Percentiles rank a stretch among this genome's conserved stretches.
Evolutionary conservation across 2,797 vertebrate genomes (phyloP).

Genomic region (Helicolenus hilgendorfi): DNA sequence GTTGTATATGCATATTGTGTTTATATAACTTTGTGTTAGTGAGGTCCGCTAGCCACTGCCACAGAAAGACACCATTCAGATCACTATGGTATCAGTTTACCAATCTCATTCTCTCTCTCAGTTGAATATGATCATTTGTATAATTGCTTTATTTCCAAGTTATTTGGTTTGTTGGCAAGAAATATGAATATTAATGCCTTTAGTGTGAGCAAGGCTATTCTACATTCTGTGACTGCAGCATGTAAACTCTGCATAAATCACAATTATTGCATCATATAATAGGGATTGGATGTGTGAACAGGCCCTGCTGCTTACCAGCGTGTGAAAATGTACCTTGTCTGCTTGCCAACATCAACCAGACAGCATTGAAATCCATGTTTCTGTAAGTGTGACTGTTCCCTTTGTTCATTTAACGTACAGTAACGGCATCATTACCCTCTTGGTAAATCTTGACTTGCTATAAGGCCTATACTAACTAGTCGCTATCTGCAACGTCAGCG

Average conservation of each 20-base stretch:
- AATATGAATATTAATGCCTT: neutral
- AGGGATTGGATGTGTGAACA: slow-evolving; percentile 24
- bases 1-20: neutral
- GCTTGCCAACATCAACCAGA: slow-evolving; percentile 14
- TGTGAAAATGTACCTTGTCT: slow-evolving; percentile 53
- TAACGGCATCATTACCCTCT: neutral
- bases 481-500: slow-evolving; percentile 41
- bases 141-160: neutral
- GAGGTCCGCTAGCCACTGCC: neutral
- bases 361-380: slow-evolving; percentile 13
- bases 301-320: slow-evolving; percentile 15
- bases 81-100: neutral
- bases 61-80: neutral
- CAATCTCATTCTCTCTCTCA: neutral
- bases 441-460: neutral
- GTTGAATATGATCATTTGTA: neutral
- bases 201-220: neutral
- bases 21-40: neutral
- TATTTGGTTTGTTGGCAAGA: neutral
- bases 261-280: slow-evolving; percentile 32
- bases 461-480: slow-evolving; percentile 1
- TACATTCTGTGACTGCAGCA: slow-evolving; percentile 7
- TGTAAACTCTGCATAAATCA: slow-evolving; percentile 13
- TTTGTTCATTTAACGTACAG: slow-evolving; percentile 34
- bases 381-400: slow-evolving; percentile 32